phyloP scores from a whole-genome alignment of 35 echinoderm and acorn worm genomes.

The Ptychodera flava region DNA sequence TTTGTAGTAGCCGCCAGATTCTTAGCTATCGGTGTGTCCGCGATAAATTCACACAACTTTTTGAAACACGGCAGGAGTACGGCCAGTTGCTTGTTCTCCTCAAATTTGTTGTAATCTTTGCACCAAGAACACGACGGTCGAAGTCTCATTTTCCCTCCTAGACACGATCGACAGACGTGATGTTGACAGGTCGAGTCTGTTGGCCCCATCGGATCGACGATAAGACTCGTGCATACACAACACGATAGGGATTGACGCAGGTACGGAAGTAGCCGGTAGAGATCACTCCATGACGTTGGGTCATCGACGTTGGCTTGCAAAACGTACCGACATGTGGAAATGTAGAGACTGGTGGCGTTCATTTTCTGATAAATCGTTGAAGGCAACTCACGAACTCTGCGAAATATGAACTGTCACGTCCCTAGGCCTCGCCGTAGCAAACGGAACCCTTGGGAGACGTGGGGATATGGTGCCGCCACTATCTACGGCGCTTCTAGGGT shows the following conservation, averaged over 20 bases:
- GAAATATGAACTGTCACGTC: no score
- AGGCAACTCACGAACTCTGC: neutral
- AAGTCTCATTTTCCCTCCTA: conserved; percentile 92
- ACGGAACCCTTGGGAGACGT: neutral
- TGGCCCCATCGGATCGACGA: conserved; percentile 84
- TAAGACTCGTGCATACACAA: conserved; percentile 84
- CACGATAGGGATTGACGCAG: conserved; percentile 93
- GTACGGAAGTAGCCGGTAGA: conserved; percentile 94
- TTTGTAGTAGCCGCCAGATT: conserved; percentile 63
- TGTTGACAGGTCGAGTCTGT: conserved; percentile 93
- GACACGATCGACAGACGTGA: conserved; percentile 72
- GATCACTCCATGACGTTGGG: conserved; percentile 75
- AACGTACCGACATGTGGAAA: conserved; percentile 96
- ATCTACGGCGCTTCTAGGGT: neutral
- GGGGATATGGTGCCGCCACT: neutral
- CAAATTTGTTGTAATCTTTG: conserved; percentile 82
- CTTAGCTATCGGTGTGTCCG: conserved; percentile 92
- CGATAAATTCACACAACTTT: conserved; percentile 88
- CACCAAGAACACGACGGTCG: conserved; percentile 96
- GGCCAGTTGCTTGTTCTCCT: conserved; percentile 72
- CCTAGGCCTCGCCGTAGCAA: no score
- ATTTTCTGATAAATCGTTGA: conserved; percentile 8
- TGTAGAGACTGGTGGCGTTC: conserved; percentile 94
- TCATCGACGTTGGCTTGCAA: conserved; percentile 84
- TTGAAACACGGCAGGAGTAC: conserved; percentile 95